Percentiles rank a stretch among this genome's conserved stretches.
Evolutionary conservation across 2,888 invertebrate genomes (phyloP).

Genomic region (Prenolepis imparis): DNA sequence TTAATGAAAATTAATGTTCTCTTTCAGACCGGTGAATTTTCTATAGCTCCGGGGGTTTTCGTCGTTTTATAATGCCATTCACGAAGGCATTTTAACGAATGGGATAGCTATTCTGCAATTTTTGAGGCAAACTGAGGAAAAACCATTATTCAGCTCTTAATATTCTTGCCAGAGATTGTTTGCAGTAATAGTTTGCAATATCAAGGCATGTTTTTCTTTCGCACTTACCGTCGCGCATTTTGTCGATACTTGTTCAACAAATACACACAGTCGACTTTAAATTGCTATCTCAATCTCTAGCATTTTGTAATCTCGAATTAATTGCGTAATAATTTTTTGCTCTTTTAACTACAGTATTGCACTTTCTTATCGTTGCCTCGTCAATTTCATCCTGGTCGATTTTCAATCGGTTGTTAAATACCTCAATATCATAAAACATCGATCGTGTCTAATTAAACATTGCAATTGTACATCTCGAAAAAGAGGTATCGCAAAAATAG

Average conservation of each 20-base stretch:
- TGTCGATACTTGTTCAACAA: conserved; percentile 36
- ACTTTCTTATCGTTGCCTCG: conserved; percentile 58
- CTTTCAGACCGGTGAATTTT: conserved; percentile 19
- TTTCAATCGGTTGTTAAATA: conserved; percentile 59
- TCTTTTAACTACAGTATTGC: conserved; percentile 58
- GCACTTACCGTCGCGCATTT: conserved; percentile 23
- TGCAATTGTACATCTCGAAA: neutral
- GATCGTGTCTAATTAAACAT: conserved; percentile 21
- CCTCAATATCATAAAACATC: conserved; percentile 49
- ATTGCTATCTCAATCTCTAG: conserved; percentile 55
- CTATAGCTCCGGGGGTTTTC: neutral
- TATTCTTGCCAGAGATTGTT: conserved; percentile 19
- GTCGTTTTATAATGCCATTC: conserved; percentile 8
- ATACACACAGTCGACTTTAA: conserved; percentile 45
- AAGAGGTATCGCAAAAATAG: conserved; percentile 8
- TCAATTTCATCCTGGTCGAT: conserved; percentile 35
- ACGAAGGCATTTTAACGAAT: conserved; percentile 28
- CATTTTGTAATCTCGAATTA: conserved; percentile 78
- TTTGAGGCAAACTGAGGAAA: conserved; percentile 9
- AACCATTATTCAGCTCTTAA: conserved; percentile 7
- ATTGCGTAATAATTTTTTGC: conserved; percentile 77
- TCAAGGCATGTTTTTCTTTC: conserved; percentile 45
- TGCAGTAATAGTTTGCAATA: neutral
- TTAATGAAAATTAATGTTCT: conserved; percentile 26
- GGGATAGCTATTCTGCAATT: conserved; percentile 18